Evolutionary conservation across 2,797 vertebrate genomes (phyloP), one percentile per base, ranked within the genome.

Genomic region (Hyperoplus immaculatus): DNA sequence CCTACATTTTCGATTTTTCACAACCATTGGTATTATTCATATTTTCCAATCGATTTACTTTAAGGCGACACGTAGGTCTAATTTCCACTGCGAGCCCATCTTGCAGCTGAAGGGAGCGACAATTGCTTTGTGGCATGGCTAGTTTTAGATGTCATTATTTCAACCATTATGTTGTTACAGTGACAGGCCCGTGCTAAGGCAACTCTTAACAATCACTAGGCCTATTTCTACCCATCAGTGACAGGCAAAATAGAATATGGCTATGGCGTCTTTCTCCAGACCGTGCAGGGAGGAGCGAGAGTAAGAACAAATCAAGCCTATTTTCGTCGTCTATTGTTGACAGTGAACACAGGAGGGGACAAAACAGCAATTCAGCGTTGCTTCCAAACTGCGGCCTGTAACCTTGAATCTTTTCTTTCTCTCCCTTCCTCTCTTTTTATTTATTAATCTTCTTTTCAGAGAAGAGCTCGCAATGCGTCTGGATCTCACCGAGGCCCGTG

Each of bases 391-490:
- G 43, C 73, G 87, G 49, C 79, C 85, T 88, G 78, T 90, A 89
- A 92, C 89, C 89, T 83, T 82, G 80, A 87, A 91, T 94, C 91
- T 88, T 70, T 85, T 88, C 78, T 80, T 62, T 45, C 57, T 50
- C 12, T 72, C 29, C 4, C 13, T 75, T 29, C 42, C 10, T 72
- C 46, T 61, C 38, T 47, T 36, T 9, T 21, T 18, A 6, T 16
- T 12, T 39, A 56, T 36, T 59, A 29, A 72, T 21, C n/a, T 77
- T 79, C 77, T 94, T 94, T 88, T 63, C 89, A 99, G 98, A 95
- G 98, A 99, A 87, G 98, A 99, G 93, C 95, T 99, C 85, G 98
- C 98, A 38, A 99, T 99, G 98, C 96, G 98, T 72, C 95, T 99
- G 94, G 98, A 99, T 91, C 95, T 99, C 80, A 99, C 98, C 66